Conservation (phyloP, 2,888 invertebrate species). For the Eubasilissa splendida region DNA sequence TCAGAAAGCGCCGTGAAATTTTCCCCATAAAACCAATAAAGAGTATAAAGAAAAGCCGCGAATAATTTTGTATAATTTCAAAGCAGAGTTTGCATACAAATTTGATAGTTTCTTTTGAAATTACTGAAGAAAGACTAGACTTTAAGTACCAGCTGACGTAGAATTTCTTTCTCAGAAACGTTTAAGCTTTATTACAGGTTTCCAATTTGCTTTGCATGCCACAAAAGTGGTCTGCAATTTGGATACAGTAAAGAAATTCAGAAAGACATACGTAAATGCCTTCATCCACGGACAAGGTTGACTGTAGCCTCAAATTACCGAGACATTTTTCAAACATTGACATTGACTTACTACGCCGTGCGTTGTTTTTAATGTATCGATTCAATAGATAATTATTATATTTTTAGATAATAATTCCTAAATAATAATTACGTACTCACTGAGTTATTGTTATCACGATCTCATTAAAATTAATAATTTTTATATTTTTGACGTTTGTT, state of each 20-base stretch:
- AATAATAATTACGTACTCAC: too few relatives aligned
- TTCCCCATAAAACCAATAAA: conserved; percentile 24
- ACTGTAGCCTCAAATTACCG: conserved; percentile 19
- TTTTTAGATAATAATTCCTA: too few relatives aligned
- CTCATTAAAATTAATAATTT: too few relatives aligned
- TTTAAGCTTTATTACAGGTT: conserved; percentile 40
- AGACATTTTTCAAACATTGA: conserved; percentile 17
- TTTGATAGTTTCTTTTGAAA: conserved; percentile 37
- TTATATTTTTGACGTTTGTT: too few relatives aligned
- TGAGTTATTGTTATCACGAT: too few relatives aligned
- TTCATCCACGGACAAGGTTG: conserved; percentile 4
- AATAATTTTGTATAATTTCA: conserved; percentile 24
- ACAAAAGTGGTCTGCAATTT: conserved; percentile 34
- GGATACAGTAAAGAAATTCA: conserved; percentile 17
- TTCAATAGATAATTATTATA: too few relatives aligned
- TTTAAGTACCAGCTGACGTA: conserved; percentile 37
- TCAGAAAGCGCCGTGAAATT: conserved; percentile 5
- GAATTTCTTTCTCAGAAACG: conserved; percentile 22
- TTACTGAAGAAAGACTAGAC: conserved; percentile 32
- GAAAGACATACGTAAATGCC: conserved; percentile 15
- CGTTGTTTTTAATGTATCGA: too few relatives aligned
- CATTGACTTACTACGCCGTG: neutral
- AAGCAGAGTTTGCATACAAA: conserved; percentile 36
- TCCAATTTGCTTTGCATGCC: conserved; percentile 38
- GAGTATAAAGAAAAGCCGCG: conserved; percentile 19